Conservation (phyloP, 2,888 invertebrate species). For the Pomacea canaliculata region DNA sequence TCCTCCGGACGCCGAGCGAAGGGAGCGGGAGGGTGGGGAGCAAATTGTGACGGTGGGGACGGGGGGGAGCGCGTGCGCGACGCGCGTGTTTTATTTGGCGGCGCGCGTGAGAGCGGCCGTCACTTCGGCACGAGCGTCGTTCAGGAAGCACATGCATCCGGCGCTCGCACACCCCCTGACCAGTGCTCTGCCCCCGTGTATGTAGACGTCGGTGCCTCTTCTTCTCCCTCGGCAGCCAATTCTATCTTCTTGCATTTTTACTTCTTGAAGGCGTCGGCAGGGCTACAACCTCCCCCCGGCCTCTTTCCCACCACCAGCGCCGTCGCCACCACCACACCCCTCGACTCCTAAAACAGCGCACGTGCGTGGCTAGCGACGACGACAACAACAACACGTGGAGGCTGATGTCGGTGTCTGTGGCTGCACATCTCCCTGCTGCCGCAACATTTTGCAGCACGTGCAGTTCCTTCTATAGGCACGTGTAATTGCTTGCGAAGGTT, state of each 20-base stretch:
- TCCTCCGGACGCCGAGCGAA: neutral
- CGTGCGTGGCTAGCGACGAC: too few relatives aligned
- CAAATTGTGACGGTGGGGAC: constrained; percentile 11
- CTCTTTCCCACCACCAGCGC: too few relatives aligned
- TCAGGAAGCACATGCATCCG: constrained; percentile 50
- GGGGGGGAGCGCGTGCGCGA: constrained; percentile 32
- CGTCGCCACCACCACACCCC: too few relatives aligned
- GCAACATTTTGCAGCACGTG: too few relatives aligned
- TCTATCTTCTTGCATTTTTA: too few relatives aligned
- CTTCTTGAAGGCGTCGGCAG: too few relatives aligned
- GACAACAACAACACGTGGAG: constrained; percentile 2
- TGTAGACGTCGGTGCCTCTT: constrained; percentile 26
- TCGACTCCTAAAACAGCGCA: too few relatives aligned
- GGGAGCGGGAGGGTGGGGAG: neutral
- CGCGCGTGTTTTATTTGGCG: constrained; percentile 45
- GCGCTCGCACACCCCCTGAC: constrained; percentile 32
- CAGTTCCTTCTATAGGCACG: too few relatives aligned
- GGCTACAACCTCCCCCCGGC: too few relatives aligned
- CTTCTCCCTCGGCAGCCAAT: too few relatives aligned
- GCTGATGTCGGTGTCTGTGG: neutral
- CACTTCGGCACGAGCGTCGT: constrained; percentile 43
- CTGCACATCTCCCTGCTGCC: too few relatives aligned
- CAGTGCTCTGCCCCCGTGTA: constrained; percentile 35
- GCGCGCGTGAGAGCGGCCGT: constrained; percentile 44
- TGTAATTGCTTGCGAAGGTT: too few relatives aligned